These are phyloP conservation scores for Pycnonotus jocosus DNA, from an alignment of 2,113 vertebrate genomes.

Conservation along the genomic window DNA sequence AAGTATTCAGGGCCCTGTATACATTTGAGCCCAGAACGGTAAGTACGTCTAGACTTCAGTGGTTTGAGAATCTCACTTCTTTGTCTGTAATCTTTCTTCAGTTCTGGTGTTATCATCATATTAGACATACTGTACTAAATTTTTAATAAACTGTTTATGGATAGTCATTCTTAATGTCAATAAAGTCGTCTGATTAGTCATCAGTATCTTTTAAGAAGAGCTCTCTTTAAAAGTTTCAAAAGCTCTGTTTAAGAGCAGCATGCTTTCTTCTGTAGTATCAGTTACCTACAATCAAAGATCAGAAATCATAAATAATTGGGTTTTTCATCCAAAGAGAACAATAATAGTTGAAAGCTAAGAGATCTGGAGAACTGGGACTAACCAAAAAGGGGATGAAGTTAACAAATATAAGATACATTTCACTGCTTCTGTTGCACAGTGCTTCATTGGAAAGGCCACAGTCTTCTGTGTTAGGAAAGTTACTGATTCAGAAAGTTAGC, in stretches of 20 bases:
- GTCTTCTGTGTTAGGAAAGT: not conserved
- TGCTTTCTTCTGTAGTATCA: not conserved
- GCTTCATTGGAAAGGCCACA: not conserved
- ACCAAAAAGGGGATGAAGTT: not conserved
- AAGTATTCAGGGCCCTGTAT: slow-evolving; percentile 92
- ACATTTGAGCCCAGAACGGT: slow-evolving; percentile 97
- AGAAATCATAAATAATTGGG: not conserved
- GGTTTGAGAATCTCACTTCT: not conserved
- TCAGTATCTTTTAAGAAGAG: not conserved
- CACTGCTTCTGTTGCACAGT: not conserved
- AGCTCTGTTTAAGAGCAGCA: not conserved
- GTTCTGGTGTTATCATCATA: not conserved
- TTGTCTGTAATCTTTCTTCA: not conserved
- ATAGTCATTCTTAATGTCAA: not conserved
- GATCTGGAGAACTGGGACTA: not conserved
- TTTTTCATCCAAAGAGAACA: not conserved
- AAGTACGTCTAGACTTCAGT: slow-evolving; percentile 59
- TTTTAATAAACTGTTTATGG: not conserved
- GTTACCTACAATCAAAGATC: not conserved
- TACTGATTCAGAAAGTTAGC: not conserved
- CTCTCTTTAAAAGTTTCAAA: too few species aligned
- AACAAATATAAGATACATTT: not conserved
- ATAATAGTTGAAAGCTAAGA: not conserved
- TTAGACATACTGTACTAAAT: not conserved
- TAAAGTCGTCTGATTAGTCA: not conserved